Evolutionary conservation across 2,797 vertebrate genomes (phyloP), one percentile per base, ranked within the genome.

Genomic region (Coregonus suidteri): DNA sequence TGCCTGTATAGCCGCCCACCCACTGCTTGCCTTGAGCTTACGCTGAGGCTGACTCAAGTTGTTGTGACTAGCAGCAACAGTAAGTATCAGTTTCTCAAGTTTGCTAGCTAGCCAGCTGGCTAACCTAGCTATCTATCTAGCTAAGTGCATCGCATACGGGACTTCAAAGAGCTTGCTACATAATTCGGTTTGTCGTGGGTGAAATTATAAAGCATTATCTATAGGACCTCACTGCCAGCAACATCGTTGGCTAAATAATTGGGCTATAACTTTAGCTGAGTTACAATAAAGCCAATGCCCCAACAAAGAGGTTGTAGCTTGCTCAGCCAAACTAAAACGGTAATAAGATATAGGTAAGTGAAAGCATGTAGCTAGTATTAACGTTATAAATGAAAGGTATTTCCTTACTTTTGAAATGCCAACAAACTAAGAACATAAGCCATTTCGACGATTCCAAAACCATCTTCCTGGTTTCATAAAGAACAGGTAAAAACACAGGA

Each of bases 401-500:
- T 86, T n/a, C n/a, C 92, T 90, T 82, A 94, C 93, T 89, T 4
- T 83, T 3, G 69, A 83, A 84, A 82, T 91, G 79, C 1, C 79
- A 81, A 75, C 77, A 90, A 85, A 91, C 7, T 53, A 89, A 1
- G 7, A 91, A 73, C 73, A 77, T 30, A 3, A 78, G 65, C 86
- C 84, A 89, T 81, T 90, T 91, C 70, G 37, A 86, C 79, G 89
- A 84, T 68, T 75, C 82, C 11, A 82, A 75, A 88, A 85, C 93
- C 94, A 95, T 95, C 93, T 94, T 94, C 93, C 93, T 94, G 92
- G 86, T 94, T 91, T 81, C 70, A 82, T 79, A 84, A 84, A 79
- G 85, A 84, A 84, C 75, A 72, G 67, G 64, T 18, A 82, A 79
- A 86, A 71, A 82, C 83, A 90, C 86, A 88, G 88, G 86, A 85